These are phyloP conservation scores for Clavelina lepadiformis DNA, from an alignment of 23 tunicate species.

Conservation along the genomic window DNA sequence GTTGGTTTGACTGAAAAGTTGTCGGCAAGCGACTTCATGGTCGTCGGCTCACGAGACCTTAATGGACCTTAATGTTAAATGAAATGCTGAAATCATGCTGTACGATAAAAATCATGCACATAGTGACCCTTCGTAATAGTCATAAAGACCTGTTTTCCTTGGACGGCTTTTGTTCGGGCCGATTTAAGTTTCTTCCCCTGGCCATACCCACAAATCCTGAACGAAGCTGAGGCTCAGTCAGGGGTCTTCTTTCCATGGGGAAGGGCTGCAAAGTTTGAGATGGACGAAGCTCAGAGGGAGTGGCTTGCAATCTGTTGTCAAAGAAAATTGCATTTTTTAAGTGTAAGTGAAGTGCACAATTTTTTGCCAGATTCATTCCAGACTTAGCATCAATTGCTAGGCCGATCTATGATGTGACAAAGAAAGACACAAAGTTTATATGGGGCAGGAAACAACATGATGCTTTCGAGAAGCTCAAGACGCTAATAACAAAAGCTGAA, in stretches of 20 bases:
- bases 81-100: no score
- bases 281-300: no score
- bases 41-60: no score
- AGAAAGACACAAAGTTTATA: neutral
- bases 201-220: constrained; percentile 18
- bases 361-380: constrained; percentile 14
- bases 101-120: no score
- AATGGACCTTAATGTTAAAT: no score
- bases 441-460: constrained; percentile 9
- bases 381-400: constrained; percentile 24
- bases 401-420: constrained; percentile 9
- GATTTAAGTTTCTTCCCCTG: neutral
- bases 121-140: no score
- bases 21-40: no score
- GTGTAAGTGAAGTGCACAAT: constrained; percentile 19
- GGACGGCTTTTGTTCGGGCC: neutral
- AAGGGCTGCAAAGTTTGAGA: constrained; percentile 15
- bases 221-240: constrained; percentile 8
- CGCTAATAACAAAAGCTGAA: constrained; percentile 1
- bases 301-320: no score
- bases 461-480: constrained; percentile 4
- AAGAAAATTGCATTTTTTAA: no score
- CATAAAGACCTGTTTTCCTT: neutral
- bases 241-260: constrained; percentile 19
- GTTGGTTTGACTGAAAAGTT: no score